Evolutionary conservation across 2,888 invertebrate genomes (phyloP).

Genomic region (Diaphora mendica): DNA sequence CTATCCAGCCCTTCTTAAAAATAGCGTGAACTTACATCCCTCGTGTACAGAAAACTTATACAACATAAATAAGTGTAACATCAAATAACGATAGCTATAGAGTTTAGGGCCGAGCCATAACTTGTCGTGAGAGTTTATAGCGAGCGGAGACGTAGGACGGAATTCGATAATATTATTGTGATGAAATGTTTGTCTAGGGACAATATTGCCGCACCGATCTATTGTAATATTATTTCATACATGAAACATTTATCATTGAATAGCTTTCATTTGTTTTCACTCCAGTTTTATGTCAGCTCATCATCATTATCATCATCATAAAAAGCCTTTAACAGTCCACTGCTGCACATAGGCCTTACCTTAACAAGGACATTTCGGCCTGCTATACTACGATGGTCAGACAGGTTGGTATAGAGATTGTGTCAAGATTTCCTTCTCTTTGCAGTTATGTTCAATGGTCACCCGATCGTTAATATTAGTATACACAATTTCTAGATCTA

Average conservation of each 20-base stretch:
- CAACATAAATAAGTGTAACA: conserved; percentile 21
- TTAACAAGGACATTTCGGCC: too few species aligned
- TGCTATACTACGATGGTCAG: too few species aligned
- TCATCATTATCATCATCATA: too few species aligned
- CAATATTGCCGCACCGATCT: neutral
- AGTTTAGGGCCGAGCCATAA: conserved; percentile 15
- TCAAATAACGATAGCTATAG: conserved; percentile 27
- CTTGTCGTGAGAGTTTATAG: conserved; percentile 33
- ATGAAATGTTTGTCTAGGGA: conserved; percentile 24
- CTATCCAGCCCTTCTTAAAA: neutral
- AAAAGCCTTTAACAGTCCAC: too few species aligned
- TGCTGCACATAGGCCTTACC: too few species aligned
- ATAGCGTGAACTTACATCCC: neutral
- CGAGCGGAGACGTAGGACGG: conserved; percentile 27
- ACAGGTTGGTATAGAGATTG: too few species aligned
- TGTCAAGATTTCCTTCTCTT: too few species aligned
- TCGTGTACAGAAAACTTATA: conserved; percentile 12
- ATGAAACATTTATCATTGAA: neutral
- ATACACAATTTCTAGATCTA: too few species aligned
- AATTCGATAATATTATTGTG: conserved; percentile 38
- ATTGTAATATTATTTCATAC: neutral
- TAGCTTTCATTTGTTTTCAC: neutral
- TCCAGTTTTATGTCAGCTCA: neutral
- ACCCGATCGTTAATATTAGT: too few species aligned
- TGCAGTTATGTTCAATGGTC: too few species aligned